Conservation (phyloP, 2,797 vertebrate genomes). For the Manis crassicaudata region DNA sequence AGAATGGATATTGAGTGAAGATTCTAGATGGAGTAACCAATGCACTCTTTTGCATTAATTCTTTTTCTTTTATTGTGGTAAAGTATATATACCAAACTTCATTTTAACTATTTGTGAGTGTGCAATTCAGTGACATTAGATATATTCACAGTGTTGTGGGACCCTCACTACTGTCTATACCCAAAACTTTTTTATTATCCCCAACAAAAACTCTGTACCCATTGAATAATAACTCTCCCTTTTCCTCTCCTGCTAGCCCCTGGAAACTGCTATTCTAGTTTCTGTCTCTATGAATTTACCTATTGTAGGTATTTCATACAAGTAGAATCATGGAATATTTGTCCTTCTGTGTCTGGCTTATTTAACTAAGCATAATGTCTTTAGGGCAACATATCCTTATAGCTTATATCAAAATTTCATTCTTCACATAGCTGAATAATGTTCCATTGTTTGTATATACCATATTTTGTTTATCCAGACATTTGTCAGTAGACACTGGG, state of each 20-base stretch:
- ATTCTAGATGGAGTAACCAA: not conserved
- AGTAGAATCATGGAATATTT: not conserved
- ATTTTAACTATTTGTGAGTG: not conserved
- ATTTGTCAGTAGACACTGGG: not conserved
- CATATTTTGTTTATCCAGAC: not conserved
- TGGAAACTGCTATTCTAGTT: not conserved
- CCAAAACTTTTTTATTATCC: not conserved
- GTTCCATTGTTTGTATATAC: not conserved
- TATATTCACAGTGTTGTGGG: not conserved
- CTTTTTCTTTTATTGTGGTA: slow-evolving; percentile 3
- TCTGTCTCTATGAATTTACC: not conserved
- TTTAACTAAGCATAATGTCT: slow-evolving; percentile 11
- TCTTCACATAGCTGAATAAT: not conserved
- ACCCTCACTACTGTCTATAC: not conserved
- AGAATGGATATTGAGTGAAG: not conserved
- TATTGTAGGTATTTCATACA: not conserved
- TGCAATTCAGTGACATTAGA: not conserved
- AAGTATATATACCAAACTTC: not conserved
- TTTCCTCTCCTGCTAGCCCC: too few relatives aligned
- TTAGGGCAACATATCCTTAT: not conserved
- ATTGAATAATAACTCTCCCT: not conserved
- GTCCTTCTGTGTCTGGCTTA: not conserved
- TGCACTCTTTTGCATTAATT: not conserved
- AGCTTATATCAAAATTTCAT: not conserved
- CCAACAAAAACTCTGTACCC: not conserved